Percentiles rank a stretch among this genome's conserved stretches.
Evolutionary conservation across 2,797 vertebrate genomes (phyloP).

Genomic region (Propithecus deckenii): DNA sequence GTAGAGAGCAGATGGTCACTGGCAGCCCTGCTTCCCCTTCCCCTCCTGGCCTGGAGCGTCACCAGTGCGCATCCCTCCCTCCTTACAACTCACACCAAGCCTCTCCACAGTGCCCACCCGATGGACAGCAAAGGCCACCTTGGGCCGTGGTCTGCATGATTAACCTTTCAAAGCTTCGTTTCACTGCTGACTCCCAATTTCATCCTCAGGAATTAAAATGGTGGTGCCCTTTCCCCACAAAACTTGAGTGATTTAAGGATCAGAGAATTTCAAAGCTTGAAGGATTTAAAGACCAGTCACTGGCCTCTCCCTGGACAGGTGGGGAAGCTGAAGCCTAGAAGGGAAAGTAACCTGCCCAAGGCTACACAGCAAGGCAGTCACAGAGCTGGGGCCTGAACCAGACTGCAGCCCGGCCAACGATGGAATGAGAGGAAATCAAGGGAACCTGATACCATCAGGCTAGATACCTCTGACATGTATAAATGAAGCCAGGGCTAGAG

Average conservation of each 20-base stretch:
- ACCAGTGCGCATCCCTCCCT: not conserved
- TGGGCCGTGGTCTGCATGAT: not conserved
- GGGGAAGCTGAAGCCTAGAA: not conserved
- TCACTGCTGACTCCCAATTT: not conserved
- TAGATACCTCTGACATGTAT: not conserved
- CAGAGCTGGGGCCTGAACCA: not conserved
- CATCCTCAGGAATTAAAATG: not conserved
- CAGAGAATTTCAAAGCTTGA: not conserved
- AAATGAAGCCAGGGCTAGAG: not conserved
- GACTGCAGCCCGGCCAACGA: not conserved
- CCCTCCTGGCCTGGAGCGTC: not conserved
- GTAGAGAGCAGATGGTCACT: not conserved
- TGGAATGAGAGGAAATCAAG: not conserved
- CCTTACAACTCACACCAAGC: not conserved
- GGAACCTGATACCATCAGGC: not conserved
- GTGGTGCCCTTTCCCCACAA: not conserved
- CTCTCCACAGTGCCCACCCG: not conserved
- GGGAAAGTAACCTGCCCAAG: not conserved
- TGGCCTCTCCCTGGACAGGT: not conserved
- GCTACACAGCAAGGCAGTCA: not conserved
- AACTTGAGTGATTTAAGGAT: not conserved
- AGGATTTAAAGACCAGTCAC: not conserved
- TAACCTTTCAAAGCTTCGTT: not conserved
- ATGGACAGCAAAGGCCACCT: not conserved
- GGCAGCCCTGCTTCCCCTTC: not conserved